Conservation (phyloP, 2,797 vertebrate species). For the Valencia hispanica region DNA sequence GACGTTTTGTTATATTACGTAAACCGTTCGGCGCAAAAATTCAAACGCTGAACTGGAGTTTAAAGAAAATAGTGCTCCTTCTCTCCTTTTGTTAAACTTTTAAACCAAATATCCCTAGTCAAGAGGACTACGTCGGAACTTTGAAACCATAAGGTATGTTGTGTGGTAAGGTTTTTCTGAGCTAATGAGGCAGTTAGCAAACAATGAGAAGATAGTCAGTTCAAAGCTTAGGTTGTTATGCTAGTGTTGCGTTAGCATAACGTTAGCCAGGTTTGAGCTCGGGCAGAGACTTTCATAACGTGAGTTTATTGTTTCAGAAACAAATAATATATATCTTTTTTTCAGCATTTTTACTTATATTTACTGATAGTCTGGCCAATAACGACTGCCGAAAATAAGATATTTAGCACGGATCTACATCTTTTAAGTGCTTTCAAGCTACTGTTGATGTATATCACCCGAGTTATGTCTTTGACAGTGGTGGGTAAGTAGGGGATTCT, state of each 20-base stretch:
- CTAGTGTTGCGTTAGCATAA: slow-evolving; percentile 12
- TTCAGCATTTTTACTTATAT: neutral
- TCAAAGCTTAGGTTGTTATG: neutral
- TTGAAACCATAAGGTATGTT: slow-evolving; percentile 17
- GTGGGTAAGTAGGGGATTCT: neutral
- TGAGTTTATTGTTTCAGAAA: neutral
- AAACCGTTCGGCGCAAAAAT: slow-evolving; percentile 85
- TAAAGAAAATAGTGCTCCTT: neutral
- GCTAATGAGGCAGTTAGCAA: neutral
- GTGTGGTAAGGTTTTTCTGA: fast-evolving
- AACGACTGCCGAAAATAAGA: neutral
- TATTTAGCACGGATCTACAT: no score
- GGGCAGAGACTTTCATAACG: no score
- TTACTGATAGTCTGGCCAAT: neutral
- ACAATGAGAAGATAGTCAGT: neutral
- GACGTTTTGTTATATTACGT: slow-evolving; percentile 58
- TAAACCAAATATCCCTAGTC: neutral
- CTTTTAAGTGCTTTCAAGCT: neutral
- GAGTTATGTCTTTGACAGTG: neutral
- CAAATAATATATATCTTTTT: neutral
- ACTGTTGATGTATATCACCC: neutral
- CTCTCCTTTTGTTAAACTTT: neutral
- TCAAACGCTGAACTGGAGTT: slow-evolving; percentile 73
- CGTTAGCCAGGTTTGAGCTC: neutral
- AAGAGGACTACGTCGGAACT: neutral